Conservation (phyloP, 2,113 vertebrate species). For the Tychaedon coryphoeus region DNA sequence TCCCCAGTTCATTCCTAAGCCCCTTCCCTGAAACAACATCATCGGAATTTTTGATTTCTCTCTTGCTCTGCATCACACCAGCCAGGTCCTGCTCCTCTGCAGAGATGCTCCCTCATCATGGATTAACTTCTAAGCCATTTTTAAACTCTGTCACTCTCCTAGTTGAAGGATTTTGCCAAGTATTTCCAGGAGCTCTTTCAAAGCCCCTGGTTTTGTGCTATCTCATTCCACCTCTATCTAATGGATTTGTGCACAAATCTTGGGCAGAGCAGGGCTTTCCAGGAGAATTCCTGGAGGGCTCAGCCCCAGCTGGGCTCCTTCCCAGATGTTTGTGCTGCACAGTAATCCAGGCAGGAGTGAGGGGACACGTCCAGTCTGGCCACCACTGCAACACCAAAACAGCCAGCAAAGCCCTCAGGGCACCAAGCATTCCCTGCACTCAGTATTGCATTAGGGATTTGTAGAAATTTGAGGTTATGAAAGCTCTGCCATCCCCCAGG, state of each 20-base stretch:
- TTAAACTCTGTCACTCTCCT: background rate
- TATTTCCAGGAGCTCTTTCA: background rate
- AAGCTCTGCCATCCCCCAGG: background rate
- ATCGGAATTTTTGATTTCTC: background rate
- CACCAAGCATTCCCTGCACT: background rate
- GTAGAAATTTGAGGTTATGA: background rate
- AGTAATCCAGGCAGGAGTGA: background rate
- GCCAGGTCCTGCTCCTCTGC: background rate
- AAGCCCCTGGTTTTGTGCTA: background rate
- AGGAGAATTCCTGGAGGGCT: background rate
- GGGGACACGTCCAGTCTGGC: background rate
- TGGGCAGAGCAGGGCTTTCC: background rate
- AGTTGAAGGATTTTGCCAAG: background rate
- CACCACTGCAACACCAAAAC: background rate
- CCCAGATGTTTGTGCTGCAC: background rate
- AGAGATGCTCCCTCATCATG: rapidly evolving
- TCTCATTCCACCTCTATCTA: background rate
- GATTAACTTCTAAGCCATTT: background rate
- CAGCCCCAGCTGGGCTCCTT: background rate
- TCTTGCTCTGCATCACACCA: background rate
- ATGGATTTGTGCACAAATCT: background rate
- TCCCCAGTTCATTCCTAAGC: background rate
- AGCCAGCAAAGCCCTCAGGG: background rate
- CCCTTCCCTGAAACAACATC: background rate
- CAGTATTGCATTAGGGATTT: rapidly evolving